Evolutionary conservation across 2,888 invertebrate species (phyloP).

Genomic region (Chymomyza procnemis): DNA sequence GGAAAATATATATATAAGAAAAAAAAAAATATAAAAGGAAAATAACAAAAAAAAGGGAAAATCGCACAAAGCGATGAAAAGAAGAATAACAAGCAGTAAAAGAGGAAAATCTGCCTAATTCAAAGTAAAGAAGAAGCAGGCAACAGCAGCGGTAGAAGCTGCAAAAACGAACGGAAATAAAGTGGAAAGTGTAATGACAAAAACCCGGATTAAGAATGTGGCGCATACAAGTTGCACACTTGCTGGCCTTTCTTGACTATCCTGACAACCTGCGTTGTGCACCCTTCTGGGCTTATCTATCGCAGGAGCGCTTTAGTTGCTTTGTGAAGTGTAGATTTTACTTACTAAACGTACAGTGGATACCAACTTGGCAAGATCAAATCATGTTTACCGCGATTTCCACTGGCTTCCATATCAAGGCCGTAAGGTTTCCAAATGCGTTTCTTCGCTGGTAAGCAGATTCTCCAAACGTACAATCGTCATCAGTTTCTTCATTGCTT

Average conservation of each 20-base stretch:
- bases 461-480: no score
- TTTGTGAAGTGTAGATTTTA: conserved; percentile 32
- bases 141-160: no score
- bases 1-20: neutral
- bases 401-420: no score
- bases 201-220: conserved; percentile 67
- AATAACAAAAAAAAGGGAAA: conserved; percentile 7
- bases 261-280: neutral
- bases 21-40: neutral
- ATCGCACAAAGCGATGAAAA: conserved; percentile 11
- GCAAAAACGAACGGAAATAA: conserved; percentile 46
- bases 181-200: conserved; percentile 64
- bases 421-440: no score
- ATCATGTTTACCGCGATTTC: neutral
- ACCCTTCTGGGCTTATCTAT: neutral
- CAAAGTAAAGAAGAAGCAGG: conserved; percentile 27
- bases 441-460: no score
- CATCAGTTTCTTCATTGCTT: no score
- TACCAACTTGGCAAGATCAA: neutral
- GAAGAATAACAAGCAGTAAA: conserved; percentile 11
- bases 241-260: conserved; percentile 33
- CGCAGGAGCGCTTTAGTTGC: neutral
- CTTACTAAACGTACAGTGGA: conserved; percentile 14
- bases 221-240: conserved; percentile 68
- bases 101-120: conserved; percentile 57